phyloP scores from a whole-genome alignment of 2,888 invertebrate genomes.

The Argyresthia goedartella region DNA sequence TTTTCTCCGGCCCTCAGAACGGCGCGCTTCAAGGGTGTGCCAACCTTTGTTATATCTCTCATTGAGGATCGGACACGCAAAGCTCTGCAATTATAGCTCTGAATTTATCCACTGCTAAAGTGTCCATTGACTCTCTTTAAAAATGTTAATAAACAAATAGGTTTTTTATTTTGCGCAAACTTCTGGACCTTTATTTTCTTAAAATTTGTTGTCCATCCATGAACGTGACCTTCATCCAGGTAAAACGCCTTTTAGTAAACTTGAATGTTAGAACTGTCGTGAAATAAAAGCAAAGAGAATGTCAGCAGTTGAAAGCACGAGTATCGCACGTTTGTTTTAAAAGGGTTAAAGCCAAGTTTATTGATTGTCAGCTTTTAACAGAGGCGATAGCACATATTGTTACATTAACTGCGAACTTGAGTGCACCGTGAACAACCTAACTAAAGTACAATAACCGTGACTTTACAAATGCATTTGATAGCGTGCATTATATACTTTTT shows the following conservation, averaged over 20 bases:
- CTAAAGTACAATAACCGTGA: no score
- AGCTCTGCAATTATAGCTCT: conserved; percentile 27
- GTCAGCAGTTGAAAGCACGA: conserved; percentile 43
- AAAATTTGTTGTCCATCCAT: no score
- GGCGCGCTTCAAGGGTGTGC: conserved; percentile 34
- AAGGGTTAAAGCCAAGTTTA: conserved; percentile 37
- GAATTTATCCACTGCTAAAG: not conserved
- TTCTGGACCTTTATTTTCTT: no score
- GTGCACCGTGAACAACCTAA: no score
- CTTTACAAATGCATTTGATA: no score
- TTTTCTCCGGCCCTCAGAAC: conserved; percentile 40
- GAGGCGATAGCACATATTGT: no score
- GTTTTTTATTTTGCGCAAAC: not conserved
- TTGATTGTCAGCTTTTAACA: conserved; percentile 28
- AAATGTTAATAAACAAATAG: not conserved
- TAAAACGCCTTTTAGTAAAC: conserved; percentile 9
- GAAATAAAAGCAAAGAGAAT: conserved; percentile 39
- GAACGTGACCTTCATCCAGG: not conserved
- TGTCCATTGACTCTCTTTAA: not conserved
- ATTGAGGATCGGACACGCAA: conserved; percentile 31
- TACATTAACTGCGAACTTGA: no score
- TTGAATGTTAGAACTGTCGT: conserved; percentile 35
- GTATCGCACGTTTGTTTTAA: conserved; percentile 38
- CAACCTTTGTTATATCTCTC: conserved; percentile 34
- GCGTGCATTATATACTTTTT: no score